These are phyloP conservation scores for Drosophila formosana DNA, from an alignment of 2,888 invertebrate genomes.

Conservation along the genomic window DNA sequence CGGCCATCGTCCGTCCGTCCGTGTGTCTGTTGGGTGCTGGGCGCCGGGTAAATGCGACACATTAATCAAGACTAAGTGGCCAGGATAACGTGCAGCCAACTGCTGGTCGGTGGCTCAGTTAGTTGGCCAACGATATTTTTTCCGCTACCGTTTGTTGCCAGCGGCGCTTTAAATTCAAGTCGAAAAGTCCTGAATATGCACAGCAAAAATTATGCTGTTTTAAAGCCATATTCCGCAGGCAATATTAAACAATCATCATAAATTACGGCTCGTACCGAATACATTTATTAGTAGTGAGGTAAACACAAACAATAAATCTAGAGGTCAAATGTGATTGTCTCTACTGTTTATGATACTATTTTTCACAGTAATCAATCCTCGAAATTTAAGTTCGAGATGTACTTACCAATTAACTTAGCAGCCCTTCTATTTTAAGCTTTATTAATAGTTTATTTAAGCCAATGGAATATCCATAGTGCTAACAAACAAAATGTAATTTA, in stretches of 20 bases:
- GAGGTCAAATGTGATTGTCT: not conserved
- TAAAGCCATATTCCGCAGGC: not conserved
- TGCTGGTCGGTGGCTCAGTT: slow-evolving; percentile 38
- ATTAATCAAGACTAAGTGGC: slow-evolving; percentile 77
- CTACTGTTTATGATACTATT: not conserved
- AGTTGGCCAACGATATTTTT: slow-evolving; percentile 20
- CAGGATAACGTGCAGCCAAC: slow-evolving; percentile 62
- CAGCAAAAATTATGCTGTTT: not conserved
- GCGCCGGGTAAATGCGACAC: slow-evolving; percentile 56
- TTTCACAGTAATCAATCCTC: not conserved
- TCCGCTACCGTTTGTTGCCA: not conserved
- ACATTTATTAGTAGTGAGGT: not conserved
- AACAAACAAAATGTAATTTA: not conserved
- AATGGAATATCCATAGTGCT: not conserved
- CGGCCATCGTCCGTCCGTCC: not conserved
- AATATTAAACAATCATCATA: not conserved
- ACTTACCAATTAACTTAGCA: not conserved
- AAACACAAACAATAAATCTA: not conserved
- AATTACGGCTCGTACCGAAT: not conserved
- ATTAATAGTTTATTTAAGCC: not conserved
- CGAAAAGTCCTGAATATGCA: not conserved
- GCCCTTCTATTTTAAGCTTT: not conserved
- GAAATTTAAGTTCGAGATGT: too few relatives aligned
- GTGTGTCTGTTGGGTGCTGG: slow-evolving; percentile 13
- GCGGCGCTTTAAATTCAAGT: slow-evolving; percentile 38